phyloP scores from a whole-genome alignment of 2,113 vertebrate genomes.

The Rhinolophus ferrumequinum region DNA sequence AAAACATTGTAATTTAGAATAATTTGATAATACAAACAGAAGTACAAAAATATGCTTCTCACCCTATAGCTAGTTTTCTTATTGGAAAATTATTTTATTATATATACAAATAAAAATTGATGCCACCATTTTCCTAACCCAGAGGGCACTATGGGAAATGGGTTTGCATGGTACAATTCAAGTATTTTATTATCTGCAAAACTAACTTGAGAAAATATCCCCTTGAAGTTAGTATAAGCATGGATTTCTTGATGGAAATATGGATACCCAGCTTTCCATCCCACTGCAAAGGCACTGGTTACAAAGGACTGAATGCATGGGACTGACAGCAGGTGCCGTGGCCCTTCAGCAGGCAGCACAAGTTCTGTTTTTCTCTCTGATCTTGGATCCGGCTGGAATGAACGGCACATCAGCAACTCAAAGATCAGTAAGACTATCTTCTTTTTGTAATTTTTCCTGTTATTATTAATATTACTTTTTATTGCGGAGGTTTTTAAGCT shows the following conservation, averaged over 20 bases:
- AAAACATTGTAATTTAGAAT: constrained; percentile 29
- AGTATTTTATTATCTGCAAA: constrained; percentile 27
- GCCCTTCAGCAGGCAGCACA: accelerated
- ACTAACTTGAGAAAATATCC: neutral
- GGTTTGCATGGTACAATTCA: neutral
- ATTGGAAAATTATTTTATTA: constrained; percentile 11
- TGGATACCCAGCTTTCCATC: neutral
- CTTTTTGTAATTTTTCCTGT: neutral
- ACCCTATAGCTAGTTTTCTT: neutral
- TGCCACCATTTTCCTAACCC: neutral
- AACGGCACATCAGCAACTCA: neutral
- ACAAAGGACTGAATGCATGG: accelerated
- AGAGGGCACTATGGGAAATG: neutral
- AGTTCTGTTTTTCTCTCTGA: neutral
- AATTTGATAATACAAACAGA: constrained; percentile 8
- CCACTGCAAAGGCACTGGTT: neutral
- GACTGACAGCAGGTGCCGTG: accelerated
- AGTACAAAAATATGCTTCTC: neutral
- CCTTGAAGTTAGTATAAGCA: neutral
- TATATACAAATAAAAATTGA: neutral
- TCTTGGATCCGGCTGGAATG: neutral
- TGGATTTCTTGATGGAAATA: neutral
- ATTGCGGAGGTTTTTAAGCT: neutral
- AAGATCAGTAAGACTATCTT: neutral
- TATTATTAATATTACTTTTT: neutral